Evolutionary conservation across 2,113 vertebrate genomes (phyloP).

Genomic region (Chauna torquata): DNA sequence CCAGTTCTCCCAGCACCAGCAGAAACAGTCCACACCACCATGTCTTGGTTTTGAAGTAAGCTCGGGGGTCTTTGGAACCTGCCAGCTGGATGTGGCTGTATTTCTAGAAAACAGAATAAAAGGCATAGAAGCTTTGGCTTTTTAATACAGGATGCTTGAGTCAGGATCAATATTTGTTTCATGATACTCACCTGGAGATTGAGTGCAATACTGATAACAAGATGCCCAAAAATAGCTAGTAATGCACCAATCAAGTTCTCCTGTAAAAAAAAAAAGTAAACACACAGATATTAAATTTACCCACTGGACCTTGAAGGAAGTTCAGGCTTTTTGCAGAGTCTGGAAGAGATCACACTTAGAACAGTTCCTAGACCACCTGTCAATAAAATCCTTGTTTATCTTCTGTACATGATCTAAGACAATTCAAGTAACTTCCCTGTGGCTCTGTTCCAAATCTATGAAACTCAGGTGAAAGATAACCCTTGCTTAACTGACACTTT

Average conservation of each 20-base stretch:
- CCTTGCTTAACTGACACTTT: not conserved
- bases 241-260: constrained; percentile 96
- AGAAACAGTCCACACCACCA: constrained; percentile 94
- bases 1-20: constrained; percentile 86
- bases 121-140: not conserved
- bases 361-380: not conserved
- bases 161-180: not conserved
- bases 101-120: constrained; percentile 79
- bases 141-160: not conserved
- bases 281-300: not conserved
- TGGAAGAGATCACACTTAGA: not conserved
- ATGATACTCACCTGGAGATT: constrained; percentile 87
- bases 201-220: constrained; percentile 92
- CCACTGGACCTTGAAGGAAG: not conserved
- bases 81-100: constrained; percentile 89
- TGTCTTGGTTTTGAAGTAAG: constrained; percentile 91
- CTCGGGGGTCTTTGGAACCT: constrained; percentile 85
- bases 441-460: not conserved
- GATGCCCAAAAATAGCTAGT: constrained; percentile 93
- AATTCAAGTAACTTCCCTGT: not conserved
- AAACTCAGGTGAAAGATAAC: not conserved
- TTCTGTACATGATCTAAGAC: not conserved
- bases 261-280: constrained; percentile 69
- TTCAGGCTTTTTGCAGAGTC: not conserved
- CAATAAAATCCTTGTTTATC: not conserved